A percentile compares a stretch with the other conserved stretches of the same genome.
Conservation (phyloP, 2,113 vertebrate genomes). For the Mormyrus lacerda region DNA sequence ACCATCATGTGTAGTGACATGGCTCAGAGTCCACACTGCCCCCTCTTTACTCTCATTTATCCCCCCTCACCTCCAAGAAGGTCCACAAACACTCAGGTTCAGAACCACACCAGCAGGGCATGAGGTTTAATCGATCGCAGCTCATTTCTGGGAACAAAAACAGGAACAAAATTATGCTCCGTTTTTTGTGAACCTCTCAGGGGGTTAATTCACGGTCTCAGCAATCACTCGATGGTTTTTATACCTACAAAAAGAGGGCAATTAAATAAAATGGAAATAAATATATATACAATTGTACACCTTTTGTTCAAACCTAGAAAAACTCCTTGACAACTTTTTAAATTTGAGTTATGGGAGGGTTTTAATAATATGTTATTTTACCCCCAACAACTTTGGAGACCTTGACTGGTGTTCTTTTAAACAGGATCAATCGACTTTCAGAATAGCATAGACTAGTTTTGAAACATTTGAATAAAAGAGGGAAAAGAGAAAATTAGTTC, state of each 20-base stretch:
- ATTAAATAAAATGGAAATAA: neutral
- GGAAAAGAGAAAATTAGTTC: neutral
- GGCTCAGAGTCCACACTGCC: neutral
- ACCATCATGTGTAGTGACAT: neutral
- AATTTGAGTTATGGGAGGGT: neutral
- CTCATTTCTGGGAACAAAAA: conserved; percentile 7
- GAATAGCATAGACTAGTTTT: neutral
- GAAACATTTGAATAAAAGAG: neutral
- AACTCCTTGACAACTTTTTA: neutral
- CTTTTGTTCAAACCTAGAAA: neutral
- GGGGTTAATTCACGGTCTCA: conserved; percentile 14
- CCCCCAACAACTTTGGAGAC: neutral
- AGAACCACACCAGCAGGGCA: neutral
- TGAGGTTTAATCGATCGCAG: neutral
- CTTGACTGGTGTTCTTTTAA: neutral
- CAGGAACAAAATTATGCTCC: neutral
- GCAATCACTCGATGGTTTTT: conserved; percentile 2
- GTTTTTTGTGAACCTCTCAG: neutral
- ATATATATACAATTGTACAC: neutral
- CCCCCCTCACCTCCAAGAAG: neutral
- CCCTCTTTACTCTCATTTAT: neutral
- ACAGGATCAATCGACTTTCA: neutral
- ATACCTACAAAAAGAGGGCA: neutral
- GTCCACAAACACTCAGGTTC: neutral
- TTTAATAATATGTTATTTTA: neutral